Conservation (phyloP, 64 coral and sea anemone genomes). For the Pachyseris speciosa region DNA sequence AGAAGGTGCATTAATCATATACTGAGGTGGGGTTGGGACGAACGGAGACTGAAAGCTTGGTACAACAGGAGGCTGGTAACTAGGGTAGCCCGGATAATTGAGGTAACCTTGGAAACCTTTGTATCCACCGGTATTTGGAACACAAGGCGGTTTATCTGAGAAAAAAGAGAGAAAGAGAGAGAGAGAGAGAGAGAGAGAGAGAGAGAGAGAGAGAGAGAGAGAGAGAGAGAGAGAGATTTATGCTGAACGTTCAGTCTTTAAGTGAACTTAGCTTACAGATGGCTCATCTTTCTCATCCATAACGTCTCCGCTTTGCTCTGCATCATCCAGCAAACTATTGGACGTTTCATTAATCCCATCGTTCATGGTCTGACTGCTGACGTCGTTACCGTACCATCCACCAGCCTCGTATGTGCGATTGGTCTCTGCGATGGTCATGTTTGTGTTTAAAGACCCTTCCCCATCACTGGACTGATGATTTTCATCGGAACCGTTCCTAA, state of each 20-base stretch:
- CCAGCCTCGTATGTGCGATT: background rate
- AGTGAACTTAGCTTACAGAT: background rate
- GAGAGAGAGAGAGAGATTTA: too few species aligned
- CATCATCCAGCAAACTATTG: background rate
- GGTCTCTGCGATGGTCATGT: background rate
- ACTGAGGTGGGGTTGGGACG: background rate
- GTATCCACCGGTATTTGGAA: background rate
- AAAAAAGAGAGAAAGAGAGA: background rate
- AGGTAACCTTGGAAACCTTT: conserved; percentile 17
- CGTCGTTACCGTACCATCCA: background rate
- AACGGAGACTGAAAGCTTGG: conserved; percentile 10
- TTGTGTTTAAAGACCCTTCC: background rate
- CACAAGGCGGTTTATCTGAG: conserved; percentile 31
- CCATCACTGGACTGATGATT: background rate
- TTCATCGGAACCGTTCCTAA: background rate
- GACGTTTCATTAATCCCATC: background rate
- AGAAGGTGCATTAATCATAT: background rate
- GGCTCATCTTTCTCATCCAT: background rate
- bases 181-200: too few species aligned
- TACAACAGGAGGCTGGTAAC: background rate
- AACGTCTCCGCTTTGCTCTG: background rate
- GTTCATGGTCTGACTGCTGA: background rate
- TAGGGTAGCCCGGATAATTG: conserved; percentile 23
- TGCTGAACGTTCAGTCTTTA: too few species aligned
- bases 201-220: too few species aligned